These are phyloP conservation scores for Micronycteris hirsuta DNA, from an alignment of 2,113 vertebrate genomes.

Conservation along the genomic window DNA sequence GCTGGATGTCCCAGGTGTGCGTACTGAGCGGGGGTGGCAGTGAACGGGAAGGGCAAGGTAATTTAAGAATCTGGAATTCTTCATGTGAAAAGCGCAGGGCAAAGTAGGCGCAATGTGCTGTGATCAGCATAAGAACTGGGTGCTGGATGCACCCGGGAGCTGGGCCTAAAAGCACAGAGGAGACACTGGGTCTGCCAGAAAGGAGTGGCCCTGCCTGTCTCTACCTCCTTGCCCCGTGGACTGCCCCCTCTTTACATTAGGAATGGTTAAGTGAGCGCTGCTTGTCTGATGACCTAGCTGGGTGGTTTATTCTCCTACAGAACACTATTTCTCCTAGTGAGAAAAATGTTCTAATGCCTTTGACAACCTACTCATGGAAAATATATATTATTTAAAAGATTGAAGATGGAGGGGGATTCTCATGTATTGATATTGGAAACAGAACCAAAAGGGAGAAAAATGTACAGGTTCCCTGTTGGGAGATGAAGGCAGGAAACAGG, in stretches of 20 bases:
- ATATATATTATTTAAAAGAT: neutral
- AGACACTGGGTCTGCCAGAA: neutral
- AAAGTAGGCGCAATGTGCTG: neutral
- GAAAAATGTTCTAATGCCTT: neutral
- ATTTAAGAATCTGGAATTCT: neutral
- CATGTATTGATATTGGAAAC: neutral
- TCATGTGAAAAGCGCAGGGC: neutral
- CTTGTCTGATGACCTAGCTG: neutral
- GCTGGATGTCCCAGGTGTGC: neutral
- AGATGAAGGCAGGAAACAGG: neutral
- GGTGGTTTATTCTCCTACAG: neutral
- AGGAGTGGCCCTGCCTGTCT: neutral
- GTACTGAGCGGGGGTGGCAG: neutral
- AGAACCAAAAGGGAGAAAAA: neutral
- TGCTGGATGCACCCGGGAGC: neutral
- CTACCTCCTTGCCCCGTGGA: fast-evolving
- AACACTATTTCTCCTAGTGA: too few species aligned
- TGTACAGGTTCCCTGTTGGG: neutral
- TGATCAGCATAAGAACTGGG: neutral
- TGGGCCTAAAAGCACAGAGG: neutral
- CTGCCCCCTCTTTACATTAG: neutral
- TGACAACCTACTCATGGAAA: neutral
- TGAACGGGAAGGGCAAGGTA: neutral
- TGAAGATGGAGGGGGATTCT: neutral
- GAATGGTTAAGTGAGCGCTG: neutral